Evolutionary conservation across 37 sponge, comb jelly and placozoan genomes (phyloP).

Genomic region (Ianthella basta): DNA sequence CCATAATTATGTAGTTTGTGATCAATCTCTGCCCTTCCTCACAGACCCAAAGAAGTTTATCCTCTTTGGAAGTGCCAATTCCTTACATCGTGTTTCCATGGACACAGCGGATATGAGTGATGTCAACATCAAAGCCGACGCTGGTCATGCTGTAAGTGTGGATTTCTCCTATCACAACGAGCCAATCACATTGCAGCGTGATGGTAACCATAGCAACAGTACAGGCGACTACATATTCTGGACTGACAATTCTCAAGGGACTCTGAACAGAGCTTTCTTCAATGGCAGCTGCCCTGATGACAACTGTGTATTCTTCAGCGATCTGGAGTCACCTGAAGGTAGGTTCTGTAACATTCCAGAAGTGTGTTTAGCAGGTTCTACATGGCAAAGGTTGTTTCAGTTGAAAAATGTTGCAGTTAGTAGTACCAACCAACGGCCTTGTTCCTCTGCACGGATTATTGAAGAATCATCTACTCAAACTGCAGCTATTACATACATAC

Average conservation of each 20-base stretch:
- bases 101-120: background rate
- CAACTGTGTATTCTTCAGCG: background rate
- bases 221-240: background rate
- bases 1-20: too few relatives aligned
- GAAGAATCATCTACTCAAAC: too few relatives aligned
- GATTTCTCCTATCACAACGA: background rate
- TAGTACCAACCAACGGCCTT: too few relatives aligned
- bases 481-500: too few relatives aligned
- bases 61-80: background rate
- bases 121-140: background rate
- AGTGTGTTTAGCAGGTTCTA: too few relatives aligned
- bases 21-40: too few relatives aligned
- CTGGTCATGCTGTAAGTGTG: background rate
- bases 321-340: background rate
- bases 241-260: background rate
- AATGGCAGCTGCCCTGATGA: slow-evolving; percentile 15
- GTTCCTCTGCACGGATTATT: too few relatives aligned
- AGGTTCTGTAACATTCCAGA: too few relatives aligned
- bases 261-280: background rate
- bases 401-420: too few relatives aligned
- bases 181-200: background rate
- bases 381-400: too few relatives aligned
- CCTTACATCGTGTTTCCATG: background rate
- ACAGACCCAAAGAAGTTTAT: background rate
- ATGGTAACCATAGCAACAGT: background rate